These are phyloP conservation scores for Morpho helenor DNA, from an alignment of 2,888 invertebrate species.

Conservation along the genomic window DNA sequence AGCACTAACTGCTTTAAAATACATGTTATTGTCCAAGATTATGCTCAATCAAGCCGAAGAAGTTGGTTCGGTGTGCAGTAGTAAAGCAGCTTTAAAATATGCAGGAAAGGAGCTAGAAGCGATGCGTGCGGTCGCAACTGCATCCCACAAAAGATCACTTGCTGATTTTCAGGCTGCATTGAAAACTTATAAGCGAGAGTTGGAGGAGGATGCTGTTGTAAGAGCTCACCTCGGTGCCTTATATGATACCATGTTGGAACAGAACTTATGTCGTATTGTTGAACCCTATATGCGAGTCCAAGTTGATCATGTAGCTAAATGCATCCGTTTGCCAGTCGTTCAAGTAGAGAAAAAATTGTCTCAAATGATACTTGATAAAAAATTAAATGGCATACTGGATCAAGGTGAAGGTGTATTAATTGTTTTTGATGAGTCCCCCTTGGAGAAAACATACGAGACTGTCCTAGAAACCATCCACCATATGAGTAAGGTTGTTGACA, in stretches of 20 bases:
- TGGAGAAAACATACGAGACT: constrained; percentile 98
- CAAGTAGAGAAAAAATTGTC: constrained; percentile 99
- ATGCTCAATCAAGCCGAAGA: constrained; percentile 98
- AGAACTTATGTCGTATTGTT: constrained; percentile 98
- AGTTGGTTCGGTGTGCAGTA: constrained; percentile 95
- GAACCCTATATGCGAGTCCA: constrained; percentile 99
- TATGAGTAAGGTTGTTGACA: constrained; percentile 99
- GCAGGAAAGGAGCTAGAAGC: constrained; percentile 97
- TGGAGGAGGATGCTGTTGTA: constrained; percentile 98
- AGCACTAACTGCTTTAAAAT: constrained; percentile 97
- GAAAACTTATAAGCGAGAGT: constrained; percentile 90
- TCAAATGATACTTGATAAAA: constrained; percentile 99
- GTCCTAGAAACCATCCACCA: constrained; percentile 98
- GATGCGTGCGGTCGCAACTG: constrained; percentile 97
- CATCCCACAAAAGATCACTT: constrained; percentile 97
- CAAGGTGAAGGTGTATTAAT: constrained; percentile 99
- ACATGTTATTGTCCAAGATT: constrained; percentile 99
- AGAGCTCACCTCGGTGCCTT: constrained; percentile 97
- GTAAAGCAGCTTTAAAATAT: constrained; percentile 98
- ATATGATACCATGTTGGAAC: constrained; percentile 99
- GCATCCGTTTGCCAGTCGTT: constrained; percentile 91
- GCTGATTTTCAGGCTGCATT: constrained; percentile 97
- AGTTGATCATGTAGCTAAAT: constrained; percentile 93
- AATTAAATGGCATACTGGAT: constrained; percentile 97
- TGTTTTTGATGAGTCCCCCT: constrained; percentile 96